A percentile compares a stretch with the other conserved stretches of the same genome.
These are phyloP conservation scores for Corbicula japonica DNA, from an alignment of 2,888 invertebrate genomes.

Conservation along the genomic window DNA sequence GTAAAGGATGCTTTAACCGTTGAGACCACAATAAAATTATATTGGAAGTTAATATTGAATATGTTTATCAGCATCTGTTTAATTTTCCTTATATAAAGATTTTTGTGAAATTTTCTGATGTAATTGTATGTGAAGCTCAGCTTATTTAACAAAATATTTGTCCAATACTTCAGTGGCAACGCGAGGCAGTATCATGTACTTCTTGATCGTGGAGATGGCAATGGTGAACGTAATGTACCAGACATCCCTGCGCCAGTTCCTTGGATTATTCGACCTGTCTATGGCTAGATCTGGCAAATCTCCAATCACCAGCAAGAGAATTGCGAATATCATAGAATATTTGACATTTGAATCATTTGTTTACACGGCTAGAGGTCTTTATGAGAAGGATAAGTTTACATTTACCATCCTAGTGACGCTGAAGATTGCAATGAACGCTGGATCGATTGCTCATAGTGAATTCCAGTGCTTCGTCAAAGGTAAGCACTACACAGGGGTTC, in stretches of 20 bases:
- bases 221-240: constrained; percentile 99
- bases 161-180: constrained; percentile 91
- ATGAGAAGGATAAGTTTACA: constrained; percentile 96
- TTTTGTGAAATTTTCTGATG: no score
- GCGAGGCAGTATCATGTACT: constrained; percentile 97
- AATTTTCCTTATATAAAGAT: no score
- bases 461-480: constrained; percentile 98
- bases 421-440: constrained; percentile 96
- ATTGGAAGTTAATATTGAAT: no score
- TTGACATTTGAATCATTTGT: constrained; percentile 97
- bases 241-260: constrained; percentile 97
- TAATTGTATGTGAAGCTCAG: no score
- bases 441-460: constrained; percentile 94
- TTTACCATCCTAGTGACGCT: constrained; percentile 98
- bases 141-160: no score
- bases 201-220: constrained; percentile 98
- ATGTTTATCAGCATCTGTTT: no score
- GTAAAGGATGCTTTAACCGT: no score
- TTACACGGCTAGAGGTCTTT: constrained; percentile 96
- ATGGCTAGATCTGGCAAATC: constrained; percentile 95
- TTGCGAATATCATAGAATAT: constrained; percentile 94
- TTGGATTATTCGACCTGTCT: constrained; percentile 96
- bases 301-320: constrained; percentile 93
- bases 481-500: no score
- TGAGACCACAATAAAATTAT: no score